Evolutionary conservation across 2,797 vertebrate species (phyloP), one percentile per base, ranked within the genome.

Genomic region (Lagocephalus sceleratus): DNA sequence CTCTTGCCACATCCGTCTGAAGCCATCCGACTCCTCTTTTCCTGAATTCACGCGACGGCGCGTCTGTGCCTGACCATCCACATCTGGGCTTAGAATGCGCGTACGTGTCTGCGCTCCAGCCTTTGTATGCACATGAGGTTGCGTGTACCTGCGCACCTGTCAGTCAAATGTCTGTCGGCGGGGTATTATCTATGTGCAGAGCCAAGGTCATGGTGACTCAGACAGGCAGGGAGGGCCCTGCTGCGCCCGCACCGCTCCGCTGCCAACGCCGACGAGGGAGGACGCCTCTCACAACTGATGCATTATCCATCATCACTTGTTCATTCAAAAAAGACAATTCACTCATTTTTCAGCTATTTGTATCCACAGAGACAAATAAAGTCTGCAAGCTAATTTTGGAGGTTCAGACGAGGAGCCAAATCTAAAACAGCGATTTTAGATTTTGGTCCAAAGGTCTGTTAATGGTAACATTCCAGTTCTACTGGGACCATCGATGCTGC

Each of bases 171-270:
- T 71, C 76, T 79, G 68, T 73, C 46, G 19, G 72, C 63, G 57
- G 56, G 56, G 63, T 68, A 60, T 76, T 71, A 66, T 55, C 66
- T 71, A 62, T 79, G 73, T 75, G 52, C 69, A 51, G 74, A 74
- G 70, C 55, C 75, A 81, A 87, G 82, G 82, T 85, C 79, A 83
- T n/a, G 32, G 74, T 68, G 81, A 69, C 73, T 71, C 48, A 60
- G 54, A 68, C 61, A 40, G 15, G 51, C 55, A 76, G 75, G 75
- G 66, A 57, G 68, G 71, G 54, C 47, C 55, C 38, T 3, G 3
- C 61, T 23, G 46, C 66, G 68, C 60, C 68, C 49, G 57, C 17
- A 12, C 7, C 54, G 17, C 17, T 21, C 20, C 40, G n/a, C n/a
- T n/a, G n/a, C n/a, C n/a, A n/a, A n/a, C n/a, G n/a, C n/a, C n/a